Base-by-base conservation (phyloP, 2,888 invertebrate genomes). In the Philereme transversata region DNA sequence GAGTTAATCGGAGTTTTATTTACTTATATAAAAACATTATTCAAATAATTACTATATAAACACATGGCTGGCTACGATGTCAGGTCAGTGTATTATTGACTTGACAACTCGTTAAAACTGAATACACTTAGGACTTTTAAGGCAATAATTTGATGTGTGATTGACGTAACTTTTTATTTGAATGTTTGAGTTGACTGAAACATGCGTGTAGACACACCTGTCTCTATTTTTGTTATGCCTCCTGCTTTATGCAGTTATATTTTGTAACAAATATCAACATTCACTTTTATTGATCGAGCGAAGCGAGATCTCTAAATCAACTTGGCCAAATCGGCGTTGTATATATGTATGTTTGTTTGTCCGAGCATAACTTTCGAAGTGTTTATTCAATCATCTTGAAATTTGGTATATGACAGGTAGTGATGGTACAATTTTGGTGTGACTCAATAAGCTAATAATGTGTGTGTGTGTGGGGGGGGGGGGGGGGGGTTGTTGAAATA, bases 101-200 rank as follows among this genome's bases (percentile, higher is more conserved):
- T 65, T 64, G 64, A 72, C 68, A 64, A 73, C 79, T 79, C 80
- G 71, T 79, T 78, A 79, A 74, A 75, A 69, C 57, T 62, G 79
- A 72, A 80, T 80, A 76, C 67, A 65, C 70, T 76, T 75, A 77
- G 50, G 38, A 61, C 75, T 38, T 54, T 69, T 67, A 76, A 71
- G 75, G 75, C 56, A 73, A 76, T 75, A 78, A 70, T 76, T 76
- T 81, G 76, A 79, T 76, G 75, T 76, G 76, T 79, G 80, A 81
- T 79, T 78, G 79, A 75, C 80, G 68, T 73, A 71, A 50, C 71
- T 77, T 77, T 78, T 79, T 72, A 76, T 74, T 72, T 67, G 61
- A 69, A 61, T 68, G 22, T 57, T 65, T 58, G 65, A 67, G 57
- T 64, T 64, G 22, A 22, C 22, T 22, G 55, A 61, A 55, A 50